phyloP scores from a whole-genome alignment of 2,797 vertebrate species.

The Bufotes viridis region DNA sequence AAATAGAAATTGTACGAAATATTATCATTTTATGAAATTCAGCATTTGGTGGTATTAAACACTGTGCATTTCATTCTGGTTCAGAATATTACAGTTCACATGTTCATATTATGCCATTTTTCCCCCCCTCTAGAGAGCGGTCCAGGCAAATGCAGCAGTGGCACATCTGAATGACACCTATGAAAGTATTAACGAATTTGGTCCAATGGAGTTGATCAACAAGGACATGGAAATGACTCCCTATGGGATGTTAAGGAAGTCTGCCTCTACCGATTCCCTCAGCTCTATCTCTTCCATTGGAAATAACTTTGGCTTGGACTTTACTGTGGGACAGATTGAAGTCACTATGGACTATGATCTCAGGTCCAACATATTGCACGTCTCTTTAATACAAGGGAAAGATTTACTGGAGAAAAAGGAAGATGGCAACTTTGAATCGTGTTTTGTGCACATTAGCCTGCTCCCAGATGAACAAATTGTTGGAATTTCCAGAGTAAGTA shows the following conservation, averaged over 20 bases:
- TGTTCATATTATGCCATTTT: not conserved
- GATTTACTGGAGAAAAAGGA: conserved; percentile 93
- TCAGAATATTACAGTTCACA: not conserved
- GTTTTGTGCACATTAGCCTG: conserved; percentile 90
- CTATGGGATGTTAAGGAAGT: conserved; percentile 84
- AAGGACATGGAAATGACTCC: conserved; percentile 81
- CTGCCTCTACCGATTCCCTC: conserved; percentile 91
- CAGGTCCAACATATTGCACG: conserved; percentile 76
- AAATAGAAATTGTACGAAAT: not conserved
- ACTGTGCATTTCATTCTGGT: not conserved
- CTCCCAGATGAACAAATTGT: conserved; percentile 90
- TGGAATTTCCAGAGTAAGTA: conserved; percentile 88
- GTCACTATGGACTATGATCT: conserved; percentile 87
- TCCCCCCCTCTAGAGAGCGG: conserved; percentile 75
- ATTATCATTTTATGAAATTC: not conserved
- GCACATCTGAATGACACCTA: conserved; percentile 88
- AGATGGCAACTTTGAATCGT: conserved; percentile 89
- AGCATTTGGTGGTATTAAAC: not conserved
- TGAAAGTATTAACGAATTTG: conserved; percentile 87
- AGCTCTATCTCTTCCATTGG: conserved; percentile 94
- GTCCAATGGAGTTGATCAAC: conserved; percentile 91
- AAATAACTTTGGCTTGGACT: conserved; percentile 95
- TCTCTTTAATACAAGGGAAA: conserved; percentile 93
- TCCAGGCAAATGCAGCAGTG: conserved; percentile 73
- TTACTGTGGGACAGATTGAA: conserved; percentile 93